Conservation (phyloP, 2,888 invertebrate species). For the Diploptera punctata region DNA sequence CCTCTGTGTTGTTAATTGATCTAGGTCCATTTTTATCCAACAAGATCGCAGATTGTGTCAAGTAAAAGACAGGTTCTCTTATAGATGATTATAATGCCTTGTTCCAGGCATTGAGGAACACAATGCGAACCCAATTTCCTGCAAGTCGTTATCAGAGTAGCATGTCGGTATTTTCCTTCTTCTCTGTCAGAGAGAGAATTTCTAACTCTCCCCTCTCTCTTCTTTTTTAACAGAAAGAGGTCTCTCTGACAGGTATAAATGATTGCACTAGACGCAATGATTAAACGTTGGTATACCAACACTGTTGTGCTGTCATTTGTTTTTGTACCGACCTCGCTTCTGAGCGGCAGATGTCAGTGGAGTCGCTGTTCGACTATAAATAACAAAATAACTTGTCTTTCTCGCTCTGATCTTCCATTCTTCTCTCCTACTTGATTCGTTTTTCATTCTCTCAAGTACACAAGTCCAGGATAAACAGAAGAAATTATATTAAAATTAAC, state of each 20-base stretch:
- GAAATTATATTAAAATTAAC: no score
- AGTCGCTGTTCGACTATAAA: constrained; percentile 40
- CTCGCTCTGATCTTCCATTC: neutral
- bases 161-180: constrained; percentile 11
- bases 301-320: constrained; percentile 44
- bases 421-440: neutral
- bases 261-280: constrained; percentile 42
- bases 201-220: neutral
- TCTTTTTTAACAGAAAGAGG: neutral
- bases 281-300: constrained; percentile 42
- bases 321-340: constrained; percentile 42
- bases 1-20: constrained; percentile 8
- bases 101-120: constrained; percentile 2
- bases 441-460: neutral
- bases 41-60: constrained; percentile 9
- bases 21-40: neutral
- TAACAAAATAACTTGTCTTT: constrained; percentile 35
- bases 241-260: constrained; percentile 42
- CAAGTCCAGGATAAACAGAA: neutral
- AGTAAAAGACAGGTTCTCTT: constrained; percentile 6
- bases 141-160: constrained; percentile 29
- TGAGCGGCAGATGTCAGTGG: constrained; percentile 42
- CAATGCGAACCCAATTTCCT: constrained; percentile 33
- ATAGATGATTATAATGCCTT: neutral
- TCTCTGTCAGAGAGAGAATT: neutral